Evolutionary conservation across 1,140 invertebrate species (phyloP), one percentile per base, ranked within the genome.

Genomic region (Drosophila subobscura): DNA sequence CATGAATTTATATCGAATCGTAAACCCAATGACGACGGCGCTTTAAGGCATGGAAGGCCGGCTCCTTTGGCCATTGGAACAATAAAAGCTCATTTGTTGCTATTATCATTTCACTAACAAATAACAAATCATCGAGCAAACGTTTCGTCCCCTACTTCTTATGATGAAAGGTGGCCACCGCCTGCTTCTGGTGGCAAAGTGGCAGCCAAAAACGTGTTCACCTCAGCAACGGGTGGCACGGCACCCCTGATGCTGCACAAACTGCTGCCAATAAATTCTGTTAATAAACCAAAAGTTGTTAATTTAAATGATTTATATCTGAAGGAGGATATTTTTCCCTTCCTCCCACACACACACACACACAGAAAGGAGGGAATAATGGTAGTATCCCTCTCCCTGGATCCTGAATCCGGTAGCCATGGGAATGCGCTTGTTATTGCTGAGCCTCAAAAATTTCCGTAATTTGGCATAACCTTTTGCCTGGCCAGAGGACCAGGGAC

Each of bases 231-330:
- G 56, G 65, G 25, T 49, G 61, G 51, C 54, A 58, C 61, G 73
- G 51, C 54, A 61, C 61, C 33, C 68, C 81, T 88, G 83, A 80
- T 85, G 65, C 78, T 80, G 78, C 78, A 83, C 75, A 88, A 88
- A 88, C 74, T 44, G 78, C 75, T 88, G 83, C 88, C 88, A 88
- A 90, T 90, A 90, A 90, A 90, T 90, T 90, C 83, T 81, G 88
- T 90, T 90, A 90, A 90, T 90, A 90, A 90, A 90, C 79, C 88
- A 90, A 90, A 90, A 90, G 88, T 88, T 90, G 88, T 90, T 90
- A 90, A 90, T 90, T 90, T 90, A 88, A 90, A 90, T 90, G 89
- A 90, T 90, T 90, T 90, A 90, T 90, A 89, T 86, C 75, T 78
- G 46, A 46, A 70, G 33, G 50, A 52, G 57, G 60, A 29, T 52